phyloP scores from a whole-genome alignment of 2,113 vertebrate genomes.

The Lophochroa leadbeateri region DNA sequence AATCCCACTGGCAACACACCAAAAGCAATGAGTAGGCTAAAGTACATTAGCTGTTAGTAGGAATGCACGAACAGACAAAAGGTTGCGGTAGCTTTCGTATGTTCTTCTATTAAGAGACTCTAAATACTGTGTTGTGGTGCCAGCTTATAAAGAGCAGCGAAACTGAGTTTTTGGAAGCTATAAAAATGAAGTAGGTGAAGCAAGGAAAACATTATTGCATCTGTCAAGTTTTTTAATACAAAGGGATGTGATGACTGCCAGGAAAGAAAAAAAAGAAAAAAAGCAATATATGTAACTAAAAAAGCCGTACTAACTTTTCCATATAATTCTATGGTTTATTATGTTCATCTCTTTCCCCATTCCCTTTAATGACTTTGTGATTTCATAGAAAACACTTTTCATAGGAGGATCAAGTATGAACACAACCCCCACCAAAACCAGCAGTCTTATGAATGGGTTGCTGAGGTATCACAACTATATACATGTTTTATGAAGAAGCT shows the following conservation, averaged over 20 bases:
- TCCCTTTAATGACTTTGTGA: not conserved
- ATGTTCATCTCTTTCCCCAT: not conserved
- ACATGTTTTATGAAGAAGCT: not conserved
- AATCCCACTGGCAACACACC: constrained; percentile 31
- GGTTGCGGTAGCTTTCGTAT: not conserved
- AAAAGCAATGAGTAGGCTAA: not conserved
- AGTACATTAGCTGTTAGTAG: not conserved
- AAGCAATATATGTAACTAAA: not conserved
- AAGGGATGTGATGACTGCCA: not conserved
- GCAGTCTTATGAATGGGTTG: not conserved
- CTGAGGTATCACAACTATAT: not conserved
- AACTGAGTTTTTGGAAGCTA: not conserved
- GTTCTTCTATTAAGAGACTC: not conserved
- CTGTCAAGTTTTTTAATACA: not conserved
- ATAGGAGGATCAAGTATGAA: not conserved
- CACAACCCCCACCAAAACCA: not conserved
- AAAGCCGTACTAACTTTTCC: not conserved
- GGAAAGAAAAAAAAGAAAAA: too few relatives aligned
- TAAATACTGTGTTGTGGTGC: not conserved
- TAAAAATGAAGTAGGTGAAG: not conserved
- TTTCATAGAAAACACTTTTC: not conserved
- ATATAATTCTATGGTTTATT: not conserved
- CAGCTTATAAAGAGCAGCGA: not conserved
- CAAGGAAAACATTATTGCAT: not conserved
- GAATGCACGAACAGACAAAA: constrained; percentile 2